Base-by-base conservation (phyloP, 2,797 vertebrate species). In the Sebastiscus tertius region DNA sequence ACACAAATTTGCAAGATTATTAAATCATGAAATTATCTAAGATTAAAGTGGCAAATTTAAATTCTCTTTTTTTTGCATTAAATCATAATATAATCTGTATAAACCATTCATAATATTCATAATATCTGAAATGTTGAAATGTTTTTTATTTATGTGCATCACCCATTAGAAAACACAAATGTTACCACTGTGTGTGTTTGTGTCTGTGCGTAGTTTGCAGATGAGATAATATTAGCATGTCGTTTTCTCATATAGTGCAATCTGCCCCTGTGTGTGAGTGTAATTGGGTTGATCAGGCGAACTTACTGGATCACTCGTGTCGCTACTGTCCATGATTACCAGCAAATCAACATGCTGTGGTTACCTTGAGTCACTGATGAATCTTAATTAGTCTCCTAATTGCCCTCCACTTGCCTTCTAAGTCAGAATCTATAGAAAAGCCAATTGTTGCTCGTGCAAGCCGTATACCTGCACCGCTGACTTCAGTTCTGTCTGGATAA, bases 361-460 rank as follows among this genome's bases (percentile, higher is more conserved):
- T 75, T 82, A 77, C 76, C 77, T 58, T 61, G 60, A 87, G 76
- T 83, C 74, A 20, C 49, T 66, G 58, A 71, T 80, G 75, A 42
- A 69, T 89, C 86, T 72, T 70, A 88, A 92, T 91, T 86, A 88
- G 75, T 72, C 62, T 54, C 34, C 26, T 90, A 85, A 90, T 89
- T 88, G 75, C 59, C 22, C 77, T 79, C 42, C 54, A 56, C 75
- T 76, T 14, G 55, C 74, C 74, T 65, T 46, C 67, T 46, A 63
- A 67, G 79, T 79, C 61, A 55, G 59, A 70, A 60, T 60, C 75
- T 79, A 56, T 8, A 76, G 72, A 65, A 58, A 58, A 39, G 66
- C 46, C 52, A 65, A 75, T 12, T 52, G 75, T 77, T 79, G 24
- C 31, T 42, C 24, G 26, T 42, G 70, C n/a, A 6, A 39, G 39